phyloP scores from a whole-genome alignment of 2,113 vertebrate genomes.

The Andinoacara biseriatus region DNA sequence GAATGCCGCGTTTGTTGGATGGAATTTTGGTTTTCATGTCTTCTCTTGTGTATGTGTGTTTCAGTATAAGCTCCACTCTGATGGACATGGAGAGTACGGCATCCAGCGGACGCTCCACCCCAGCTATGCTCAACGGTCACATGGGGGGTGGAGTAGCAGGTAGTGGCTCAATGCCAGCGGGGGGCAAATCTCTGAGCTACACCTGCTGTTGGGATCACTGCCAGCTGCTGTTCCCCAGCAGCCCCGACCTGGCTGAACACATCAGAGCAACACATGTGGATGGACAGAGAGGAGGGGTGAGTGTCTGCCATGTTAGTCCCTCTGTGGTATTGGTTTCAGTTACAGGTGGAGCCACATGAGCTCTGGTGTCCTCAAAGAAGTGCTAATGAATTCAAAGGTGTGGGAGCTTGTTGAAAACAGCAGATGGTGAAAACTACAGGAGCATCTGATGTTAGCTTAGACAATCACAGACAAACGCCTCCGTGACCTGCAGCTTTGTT shows the following conservation, averaged over 20 bases:
- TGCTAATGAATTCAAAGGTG: background rate
- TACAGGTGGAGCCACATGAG: background rate
- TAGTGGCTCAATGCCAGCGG: conserved; percentile 66
- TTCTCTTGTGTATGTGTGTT: background rate
- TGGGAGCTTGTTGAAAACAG: background rate
- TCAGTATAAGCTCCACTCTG: conserved; percentile 93
- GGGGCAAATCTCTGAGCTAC: conserved; percentile 88
- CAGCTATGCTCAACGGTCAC: conserved; percentile 93
- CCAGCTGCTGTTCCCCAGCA: conserved; percentile 90
- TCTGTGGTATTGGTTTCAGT: background rate
- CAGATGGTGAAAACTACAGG: background rate
- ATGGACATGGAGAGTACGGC: conserved; percentile 97
- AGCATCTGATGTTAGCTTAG: background rate
- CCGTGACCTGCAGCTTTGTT: no score
- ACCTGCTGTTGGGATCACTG: conserved; percentile 98
- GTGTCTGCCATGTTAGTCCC: conserved; percentile 31
- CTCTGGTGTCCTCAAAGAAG: background rate
- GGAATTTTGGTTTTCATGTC: background rate
- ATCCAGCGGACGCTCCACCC: conserved; percentile 96
- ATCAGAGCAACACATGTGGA: conserved; percentile 94
- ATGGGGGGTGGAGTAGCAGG: conserved; percentile 62
- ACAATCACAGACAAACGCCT: no score
- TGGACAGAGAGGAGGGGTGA: conserved; percentile 93
- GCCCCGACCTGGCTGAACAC: conserved; percentile 96
- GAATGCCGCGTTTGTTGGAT: no score